Conservation (phyloP, 2,888 invertebrate species). For the Bellardia bayeri region DNA sequence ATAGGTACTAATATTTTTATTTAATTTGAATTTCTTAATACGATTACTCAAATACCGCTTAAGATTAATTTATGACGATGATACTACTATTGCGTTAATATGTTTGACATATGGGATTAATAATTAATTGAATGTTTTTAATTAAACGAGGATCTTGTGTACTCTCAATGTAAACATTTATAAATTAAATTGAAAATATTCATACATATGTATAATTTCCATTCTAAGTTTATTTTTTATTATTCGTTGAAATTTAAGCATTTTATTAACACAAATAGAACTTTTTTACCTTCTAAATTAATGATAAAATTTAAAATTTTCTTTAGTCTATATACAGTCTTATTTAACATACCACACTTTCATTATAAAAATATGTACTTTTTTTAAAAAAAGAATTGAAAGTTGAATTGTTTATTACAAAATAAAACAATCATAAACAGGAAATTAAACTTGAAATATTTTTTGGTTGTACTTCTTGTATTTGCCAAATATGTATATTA, state of each 20-base stretch:
- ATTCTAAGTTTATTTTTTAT: constrained; percentile 27
- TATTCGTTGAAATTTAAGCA: constrained; percentile 63
- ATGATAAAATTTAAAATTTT: constrained; percentile 54
- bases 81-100: no score
- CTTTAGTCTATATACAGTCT: constrained; percentile 66
- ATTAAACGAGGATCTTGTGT: no score
- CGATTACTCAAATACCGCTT: no score
- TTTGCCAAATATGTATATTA: background rate
- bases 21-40: no score
- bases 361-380: constrained; percentile 27
- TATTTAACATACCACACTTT: constrained; percentile 39
- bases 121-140: no score
- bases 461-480: background rate
- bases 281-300: constrained; percentile 44
- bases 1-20: no score
- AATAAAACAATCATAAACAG: background rate
- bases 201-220: background rate
- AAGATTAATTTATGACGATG: no score
- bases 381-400: constrained; percentile 16
- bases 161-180: no score
- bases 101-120: no score
- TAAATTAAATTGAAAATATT: no score
- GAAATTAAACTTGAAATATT: background rate
- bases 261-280: constrained; percentile 50
- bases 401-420: background rate